phyloP scores from a whole-genome alignment of 2,888 invertebrate genomes.

The Amblyteles armatorius region DNA sequence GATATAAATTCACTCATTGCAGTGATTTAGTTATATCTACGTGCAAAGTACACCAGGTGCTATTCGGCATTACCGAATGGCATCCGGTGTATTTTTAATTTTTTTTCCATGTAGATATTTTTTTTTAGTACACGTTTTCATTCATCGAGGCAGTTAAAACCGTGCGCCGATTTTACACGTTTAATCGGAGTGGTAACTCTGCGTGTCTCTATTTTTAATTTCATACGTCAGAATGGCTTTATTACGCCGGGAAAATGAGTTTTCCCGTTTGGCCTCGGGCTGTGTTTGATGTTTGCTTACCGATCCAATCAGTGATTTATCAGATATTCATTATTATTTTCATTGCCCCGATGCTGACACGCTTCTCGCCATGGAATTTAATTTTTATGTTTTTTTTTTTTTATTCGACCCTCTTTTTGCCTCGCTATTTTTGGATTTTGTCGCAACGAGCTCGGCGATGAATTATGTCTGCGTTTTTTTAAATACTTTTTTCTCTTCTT shows the following conservation, averaged over 20 bases:
- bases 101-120: background rate
- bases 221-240: slow-evolving; percentile 72
- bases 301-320: slow-evolving; percentile 79
- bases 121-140: background rate
- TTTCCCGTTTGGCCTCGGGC: slow-evolving; percentile 69
- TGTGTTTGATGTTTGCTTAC: slow-evolving; percentile 2
- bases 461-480: slow-evolving; percentile 16
- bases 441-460: background rate
- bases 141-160: background rate
- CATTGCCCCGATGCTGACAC: slow-evolving; percentile 62
- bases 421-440: slow-evolving; percentile 30
- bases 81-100: too few species aligned
- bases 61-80: background rate
- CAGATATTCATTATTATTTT: slow-evolving; percentile 80
- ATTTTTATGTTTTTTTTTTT: slow-evolving; percentile 39
- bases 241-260: slow-evolving; percentile 79
- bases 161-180: background rate
- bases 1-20: background rate
- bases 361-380: background rate
- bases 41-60: background rate
- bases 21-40: background rate
- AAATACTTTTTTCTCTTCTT: background rate
- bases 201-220: slow-evolving; percentile 52
- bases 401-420: background rate
- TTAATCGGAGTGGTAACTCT: slow-evolving; percentile 32